Evolutionary conservation across 2,797 vertebrate species (phyloP), one percentile per base, ranked within the genome.

Genomic region (Mallotus villosus): DNA sequence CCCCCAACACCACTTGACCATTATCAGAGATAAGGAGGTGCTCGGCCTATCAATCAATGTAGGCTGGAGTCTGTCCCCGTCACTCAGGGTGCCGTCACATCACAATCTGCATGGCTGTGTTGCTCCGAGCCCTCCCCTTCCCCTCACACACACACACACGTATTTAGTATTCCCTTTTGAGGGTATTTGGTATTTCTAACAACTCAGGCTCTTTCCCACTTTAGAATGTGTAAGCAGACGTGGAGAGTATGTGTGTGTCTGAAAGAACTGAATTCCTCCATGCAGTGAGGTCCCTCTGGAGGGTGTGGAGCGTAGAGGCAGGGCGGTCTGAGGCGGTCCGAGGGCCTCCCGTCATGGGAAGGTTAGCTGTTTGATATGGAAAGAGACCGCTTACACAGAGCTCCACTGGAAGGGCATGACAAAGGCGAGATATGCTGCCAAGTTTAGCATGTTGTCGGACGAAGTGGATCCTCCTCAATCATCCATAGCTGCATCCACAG

Each of bases 201-300:
- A 11, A 5, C n/a, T 21, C 57, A 59, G 57, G n/a, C 57, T 59
- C 5, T 9, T 22, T 59, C n/a, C 57, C n/a, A 22, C 19, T 22
- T 24, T 59, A 22, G 57, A 21, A 5, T 21, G 57, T 58, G 17
- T 8, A 41, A 68, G 73, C 71, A 78, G 65, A 70, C 79, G 85
- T 83, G 80, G 72, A 82, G 85, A 85, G 67, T 79, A 77, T 78
- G 70, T 81, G 67, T 86, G 71, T n/a, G 78, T 86, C 74, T 73
- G 78, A 85, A 75, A 74, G 60, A 69, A 57, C 49, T 7, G 37
- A 79, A 84, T 80, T 74, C 3, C 80, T 82, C 63, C 74, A 78
- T 84, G 75, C 71, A 79, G 83, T 61, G 84, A 88, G 68, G 68
- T 86, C 85, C 84, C 70, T 72, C 19, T 22, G 74, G 76, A 53